These are phyloP conservation scores for Sebastes kiyomatsui DNA, from an alignment of 2,797 vertebrate genomes.

Conservation along the genomic window DNA sequence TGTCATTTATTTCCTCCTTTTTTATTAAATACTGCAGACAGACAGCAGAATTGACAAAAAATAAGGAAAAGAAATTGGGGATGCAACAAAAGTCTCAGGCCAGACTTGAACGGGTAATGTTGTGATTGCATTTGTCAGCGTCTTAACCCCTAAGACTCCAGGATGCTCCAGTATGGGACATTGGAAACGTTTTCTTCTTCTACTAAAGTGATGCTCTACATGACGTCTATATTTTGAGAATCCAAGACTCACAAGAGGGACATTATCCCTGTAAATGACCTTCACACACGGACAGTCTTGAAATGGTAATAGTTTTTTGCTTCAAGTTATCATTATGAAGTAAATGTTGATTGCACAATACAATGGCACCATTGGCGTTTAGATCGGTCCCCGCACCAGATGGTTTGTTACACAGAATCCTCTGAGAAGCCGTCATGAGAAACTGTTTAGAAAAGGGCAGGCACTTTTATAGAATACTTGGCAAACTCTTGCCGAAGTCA, in stretches of 20 bases:
- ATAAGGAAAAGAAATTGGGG: too few species aligned
- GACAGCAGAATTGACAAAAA: neutral
- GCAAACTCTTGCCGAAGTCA: too few species aligned
- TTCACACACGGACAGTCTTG: neutral
- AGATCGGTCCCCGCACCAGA: too few species aligned
- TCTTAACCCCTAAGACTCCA: neutral
- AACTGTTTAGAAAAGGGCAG: too few species aligned
- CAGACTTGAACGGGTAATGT: slow-evolving; percentile 2
- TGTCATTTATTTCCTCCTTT: neutral
- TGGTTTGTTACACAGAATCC: too few species aligned
- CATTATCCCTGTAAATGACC: too few species aligned
- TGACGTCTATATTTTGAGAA: neutral
- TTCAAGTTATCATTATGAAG: neutral
- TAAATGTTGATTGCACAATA: neutral
- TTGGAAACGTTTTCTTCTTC: too few species aligned
- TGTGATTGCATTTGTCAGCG: slow-evolving; percentile 18
- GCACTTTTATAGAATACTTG: too few species aligned
- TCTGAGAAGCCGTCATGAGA: too few species aligned
- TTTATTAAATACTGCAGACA: neutral
- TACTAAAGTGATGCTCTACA: neutral
- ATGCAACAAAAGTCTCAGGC: neutral
- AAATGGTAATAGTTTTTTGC: neutral
- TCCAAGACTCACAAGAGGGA: neutral
- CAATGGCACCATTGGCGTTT: too few species aligned
- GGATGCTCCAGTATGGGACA: neutral